Conservation (phyloP, 2,888 invertebrate species). For the Dione vanillae region DNA sequence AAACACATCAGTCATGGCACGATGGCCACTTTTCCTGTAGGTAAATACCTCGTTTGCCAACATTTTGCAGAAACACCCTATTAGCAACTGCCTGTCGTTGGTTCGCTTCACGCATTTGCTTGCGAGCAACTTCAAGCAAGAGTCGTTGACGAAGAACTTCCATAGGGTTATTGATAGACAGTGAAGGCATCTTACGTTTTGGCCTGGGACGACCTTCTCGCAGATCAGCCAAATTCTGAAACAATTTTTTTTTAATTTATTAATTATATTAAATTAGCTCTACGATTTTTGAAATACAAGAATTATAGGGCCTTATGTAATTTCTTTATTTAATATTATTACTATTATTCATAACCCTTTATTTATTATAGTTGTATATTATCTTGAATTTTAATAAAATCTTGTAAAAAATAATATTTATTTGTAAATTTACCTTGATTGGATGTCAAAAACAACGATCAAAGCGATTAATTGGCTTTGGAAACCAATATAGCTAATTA, state of each 20-base stretch:
- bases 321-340: background rate
- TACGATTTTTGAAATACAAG: too few relatives aligned
- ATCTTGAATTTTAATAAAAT: slow-evolving; percentile 13
- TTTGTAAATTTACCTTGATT: slow-evolving; percentile 17
- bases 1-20: too few relatives aligned
- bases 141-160: slow-evolving; percentile 93
- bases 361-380: background rate
- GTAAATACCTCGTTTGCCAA: slow-evolving; percentile 88
- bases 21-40: too few relatives aligned
- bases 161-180: slow-evolving; percentile 94
- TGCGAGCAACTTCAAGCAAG: slow-evolving; percentile 91
- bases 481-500: slow-evolving; percentile 71
- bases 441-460: slow-evolving; percentile 27
- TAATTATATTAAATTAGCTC: too few relatives aligned
- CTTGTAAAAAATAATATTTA: slow-evolving; percentile 1
- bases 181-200: slow-evolving; percentile 87
- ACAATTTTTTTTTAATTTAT: too few relatives aligned
- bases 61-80: slow-evolving; percentile 88
- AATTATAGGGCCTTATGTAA: background rate
- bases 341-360: background rate
- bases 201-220: slow-evolving; percentile 71
- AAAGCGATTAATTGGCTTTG: slow-evolving; percentile 39
- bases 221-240: slow-evolving; percentile 61
- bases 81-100: slow-evolving; percentile 89
- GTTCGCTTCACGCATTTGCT: slow-evolving; percentile 90